Conservation (phyloP, 2,113 vertebrate species). For the Rafetus swinhoei region DNA sequence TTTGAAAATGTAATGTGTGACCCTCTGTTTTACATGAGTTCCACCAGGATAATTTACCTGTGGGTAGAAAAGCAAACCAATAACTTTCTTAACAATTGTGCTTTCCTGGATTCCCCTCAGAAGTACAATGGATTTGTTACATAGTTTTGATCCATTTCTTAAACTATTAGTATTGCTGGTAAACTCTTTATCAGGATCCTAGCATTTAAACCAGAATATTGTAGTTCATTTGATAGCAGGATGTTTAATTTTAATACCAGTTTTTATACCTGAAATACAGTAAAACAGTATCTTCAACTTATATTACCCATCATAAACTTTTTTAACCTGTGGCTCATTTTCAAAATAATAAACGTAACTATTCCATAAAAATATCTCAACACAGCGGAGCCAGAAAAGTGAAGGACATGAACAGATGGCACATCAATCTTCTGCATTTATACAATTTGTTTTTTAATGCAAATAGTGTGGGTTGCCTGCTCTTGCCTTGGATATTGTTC, state of each 20-base stretch:
- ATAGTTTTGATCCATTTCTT: constrained; percentile 42
- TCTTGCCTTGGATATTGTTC: constrained; percentile 87
- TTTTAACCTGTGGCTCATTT: constrained; percentile 88
- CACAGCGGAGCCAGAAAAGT: constrained; percentile 86
- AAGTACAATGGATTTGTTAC: not conserved
- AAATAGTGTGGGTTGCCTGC: constrained; percentile 89
- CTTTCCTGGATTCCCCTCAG: constrained; percentile 23
- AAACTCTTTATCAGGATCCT: constrained; percentile 37
- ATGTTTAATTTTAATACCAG: constrained; percentile 58
- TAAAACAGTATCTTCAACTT: constrained; percentile 76
- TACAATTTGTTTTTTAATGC: constrained; percentile 92
- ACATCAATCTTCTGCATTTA: constrained; percentile 89
- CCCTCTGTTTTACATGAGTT: not conserved
- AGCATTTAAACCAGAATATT: constrained; percentile 42
- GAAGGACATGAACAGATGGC: constrained; percentile 89
- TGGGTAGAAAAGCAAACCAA: not conserved
- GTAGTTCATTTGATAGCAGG: constrained; percentile 35
- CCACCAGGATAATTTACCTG: not conserved
- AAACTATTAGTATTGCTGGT: constrained; percentile 21
- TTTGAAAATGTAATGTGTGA: not conserved
- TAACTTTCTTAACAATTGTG: constrained; percentile 2
- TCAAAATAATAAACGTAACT: constrained; percentile 88
- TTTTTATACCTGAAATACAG: constrained; percentile 74
- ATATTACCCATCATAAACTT: constrained; percentile 85
- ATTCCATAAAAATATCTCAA: constrained; percentile 90